These are phyloP conservation scores for Burhinus oedicnemus DNA, from an alignment of 2,113 vertebrate species.

Conservation along the genomic window DNA sequence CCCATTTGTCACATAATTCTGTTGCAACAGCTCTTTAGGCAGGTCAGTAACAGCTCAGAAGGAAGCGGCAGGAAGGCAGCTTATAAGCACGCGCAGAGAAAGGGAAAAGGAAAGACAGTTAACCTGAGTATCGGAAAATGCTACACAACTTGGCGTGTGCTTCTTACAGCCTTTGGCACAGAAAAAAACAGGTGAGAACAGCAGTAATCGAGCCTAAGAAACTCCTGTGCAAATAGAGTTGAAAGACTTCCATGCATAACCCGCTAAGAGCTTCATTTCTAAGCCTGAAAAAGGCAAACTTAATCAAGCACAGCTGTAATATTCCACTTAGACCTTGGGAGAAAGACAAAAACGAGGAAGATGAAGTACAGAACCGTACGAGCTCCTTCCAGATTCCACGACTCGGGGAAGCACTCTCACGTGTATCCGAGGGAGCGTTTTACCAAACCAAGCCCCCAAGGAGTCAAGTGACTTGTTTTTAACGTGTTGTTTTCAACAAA, in stretches of 20 bases:
- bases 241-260: background rate
- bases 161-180: slow-evolving; percentile 74
- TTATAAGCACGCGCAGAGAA: background rate
- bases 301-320: background rate
- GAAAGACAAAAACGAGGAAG: background rate
- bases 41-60: background rate
- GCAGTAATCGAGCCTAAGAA: background rate
- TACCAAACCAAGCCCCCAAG: background rate
- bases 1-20: background rate
- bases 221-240: background rate
- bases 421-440: fast-evolving
- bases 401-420: background rate
- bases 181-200: background rate
- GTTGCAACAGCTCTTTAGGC: background rate
- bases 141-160: slow-evolving; percentile 58
- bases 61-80: background rate
- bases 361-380: fast-evolving
- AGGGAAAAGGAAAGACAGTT: background rate
- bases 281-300: background rate
- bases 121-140: slow-evolving; percentile 75
- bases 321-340: background rate
- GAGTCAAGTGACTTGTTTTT: background rate
- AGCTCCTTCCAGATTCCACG: background rate
- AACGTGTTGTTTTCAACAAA: background rate
- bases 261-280: background rate